Base-by-base conservation (phyloP, 2,797 vertebrate species). In the Heliangelus exortis region DNA sequence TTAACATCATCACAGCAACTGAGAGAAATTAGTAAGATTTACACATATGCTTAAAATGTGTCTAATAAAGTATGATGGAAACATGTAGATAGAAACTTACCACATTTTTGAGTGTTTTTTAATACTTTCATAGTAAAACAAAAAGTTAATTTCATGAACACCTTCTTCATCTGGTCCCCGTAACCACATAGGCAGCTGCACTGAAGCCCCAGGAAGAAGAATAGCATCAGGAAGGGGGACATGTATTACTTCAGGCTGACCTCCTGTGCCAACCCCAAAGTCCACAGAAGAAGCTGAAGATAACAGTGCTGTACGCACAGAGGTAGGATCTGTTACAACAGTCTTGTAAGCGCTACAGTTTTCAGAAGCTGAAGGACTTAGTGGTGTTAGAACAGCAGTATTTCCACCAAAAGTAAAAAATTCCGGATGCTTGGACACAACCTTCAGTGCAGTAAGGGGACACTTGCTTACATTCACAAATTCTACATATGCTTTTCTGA, bases 121-220 rank as follows among this genome's bases (percentile, higher is more conserved):
- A 95, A 98, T 94, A 97, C 98, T 98, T 97, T 99, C 98, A 4
- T 99, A 99, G 95, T 99, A 99, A 98, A 99, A 99, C 48, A 99
- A 97, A 95, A 99, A 99, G 96, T 99, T 99, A 97, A 99, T 99
- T 97, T 99, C 99, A 90, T 99, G 99, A 82, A 99, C 99, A 29
- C 99, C 99, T 97, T 99, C 99, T 94, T 98, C 98, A 95, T 99
- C 99, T 20, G 99, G 99, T 69, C 99, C 99, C 80, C 99, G 97
- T 90, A 99, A 98, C 99, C 99, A 99, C 92, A 99, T 98, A 5
- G 99, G 99, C 50, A 99, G 97, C 96, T 99, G 99, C 51, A 98
- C 97, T 50, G 99, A 99, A 95, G 99, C 97, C 54, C 99, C 99
- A 2, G 99, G 99, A 26, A 98, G 97, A 81, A 99, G 98, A 12